Conservation (phyloP, 2,888 invertebrate species). For the Clistopyga incitator region DNA sequence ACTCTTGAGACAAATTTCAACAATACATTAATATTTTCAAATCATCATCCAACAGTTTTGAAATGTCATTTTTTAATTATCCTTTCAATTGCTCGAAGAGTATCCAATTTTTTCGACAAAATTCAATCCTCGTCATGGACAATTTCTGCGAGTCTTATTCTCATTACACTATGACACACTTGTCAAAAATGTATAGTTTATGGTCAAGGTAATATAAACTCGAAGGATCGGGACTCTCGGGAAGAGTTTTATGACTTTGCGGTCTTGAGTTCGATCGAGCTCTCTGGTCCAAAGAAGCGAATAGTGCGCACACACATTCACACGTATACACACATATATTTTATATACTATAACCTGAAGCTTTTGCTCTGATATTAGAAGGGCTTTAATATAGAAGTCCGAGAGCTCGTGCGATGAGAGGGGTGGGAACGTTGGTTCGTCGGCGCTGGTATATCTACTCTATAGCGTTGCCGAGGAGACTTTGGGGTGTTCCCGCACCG, state of each 20-base stretch:
- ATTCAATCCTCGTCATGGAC: not conserved
- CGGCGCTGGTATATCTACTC: conserved; percentile 25
- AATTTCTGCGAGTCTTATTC: not conserved
- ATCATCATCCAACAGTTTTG: too few species aligned
- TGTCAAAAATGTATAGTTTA: not conserved
- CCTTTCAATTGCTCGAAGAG: too few species aligned
- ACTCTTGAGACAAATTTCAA: too few species aligned
- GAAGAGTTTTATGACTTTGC: conserved; percentile 31
- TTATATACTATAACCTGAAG: conserved; percentile 63
- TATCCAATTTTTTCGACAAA: too few species aligned
- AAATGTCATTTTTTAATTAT: too few species aligned
- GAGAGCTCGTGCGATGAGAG: conserved; percentile 61
- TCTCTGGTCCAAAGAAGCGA: conserved; percentile 42
- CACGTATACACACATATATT: conserved; percentile 46
- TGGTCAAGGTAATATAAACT: not conserved
- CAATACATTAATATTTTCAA: too few species aligned
- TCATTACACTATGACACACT: not conserved
- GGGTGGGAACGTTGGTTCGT: conserved; percentile 14
- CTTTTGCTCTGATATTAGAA: conserved; percentile 82
- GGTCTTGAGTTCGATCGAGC: conserved; percentile 57
- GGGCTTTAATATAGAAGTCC: conserved; percentile 81
- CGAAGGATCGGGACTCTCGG: conserved; percentile 37
- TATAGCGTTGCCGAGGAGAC: conserved; percentile 59
- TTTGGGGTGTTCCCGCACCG: conserved; percentile 80
- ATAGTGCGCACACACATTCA: conserved; percentile 24